Evolutionary conservation across 2,797 vertebrate genomes (phyloP).

Genomic region (Sebastolobus altivelis): DNA sequence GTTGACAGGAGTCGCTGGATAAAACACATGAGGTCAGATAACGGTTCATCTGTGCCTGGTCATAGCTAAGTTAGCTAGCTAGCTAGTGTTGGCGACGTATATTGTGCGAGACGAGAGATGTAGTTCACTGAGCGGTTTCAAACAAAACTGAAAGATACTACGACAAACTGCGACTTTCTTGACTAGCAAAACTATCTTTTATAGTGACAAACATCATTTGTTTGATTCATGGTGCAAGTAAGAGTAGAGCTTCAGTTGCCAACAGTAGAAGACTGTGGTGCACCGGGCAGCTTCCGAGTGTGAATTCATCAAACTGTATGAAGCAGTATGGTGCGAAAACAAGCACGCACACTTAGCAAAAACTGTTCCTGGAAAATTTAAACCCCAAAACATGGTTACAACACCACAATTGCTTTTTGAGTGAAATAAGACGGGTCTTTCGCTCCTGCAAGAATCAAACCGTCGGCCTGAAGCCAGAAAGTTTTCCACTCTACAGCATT

Average conservation of each 20-base stretch:
- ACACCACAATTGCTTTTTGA: not conserved
- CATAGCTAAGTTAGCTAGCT: no score
- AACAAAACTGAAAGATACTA: no score
- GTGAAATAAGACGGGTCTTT: not conserved
- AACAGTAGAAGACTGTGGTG: not conserved
- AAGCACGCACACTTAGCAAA: not conserved
- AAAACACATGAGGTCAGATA: no score
- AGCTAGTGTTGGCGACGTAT: no score
- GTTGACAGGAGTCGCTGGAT: not conserved
- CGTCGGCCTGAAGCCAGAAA: not conserved
- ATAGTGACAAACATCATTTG: no score
- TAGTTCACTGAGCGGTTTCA: no score
- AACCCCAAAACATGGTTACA: not conserved
- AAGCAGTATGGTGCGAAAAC: slow-evolving; percentile 4
- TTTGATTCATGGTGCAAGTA: no score
- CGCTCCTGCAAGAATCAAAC: slow-evolving; percentile 27
- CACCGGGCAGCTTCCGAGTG: slow-evolving; percentile 13
- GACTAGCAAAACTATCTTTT: no score
- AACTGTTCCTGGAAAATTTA: not conserved
- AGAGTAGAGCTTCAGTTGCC: not conserved
- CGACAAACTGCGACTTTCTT: no score
- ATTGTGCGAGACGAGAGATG: no score
- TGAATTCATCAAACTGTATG: slow-evolving; percentile 3
- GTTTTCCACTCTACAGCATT: slow-evolving; percentile 34
- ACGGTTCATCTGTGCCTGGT: no score